Evolutionary conservation across 53 echinoderm and acorn worm genomes (phyloP).

Genomic region (Apostichopus leukothele): DNA sequence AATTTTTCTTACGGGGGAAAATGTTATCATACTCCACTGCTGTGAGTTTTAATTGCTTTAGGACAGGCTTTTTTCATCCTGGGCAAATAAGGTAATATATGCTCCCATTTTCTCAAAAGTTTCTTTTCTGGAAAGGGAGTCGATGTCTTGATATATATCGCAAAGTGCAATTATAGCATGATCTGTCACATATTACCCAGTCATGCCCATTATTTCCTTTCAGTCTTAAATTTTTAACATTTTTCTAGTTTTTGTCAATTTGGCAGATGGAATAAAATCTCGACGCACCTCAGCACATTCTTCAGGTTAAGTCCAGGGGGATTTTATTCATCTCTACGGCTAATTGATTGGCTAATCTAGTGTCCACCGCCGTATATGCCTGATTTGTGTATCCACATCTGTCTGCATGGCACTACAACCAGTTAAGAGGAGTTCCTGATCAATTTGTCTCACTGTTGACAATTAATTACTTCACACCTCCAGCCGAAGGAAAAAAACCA

Average conservation of each 20-base stretch:
- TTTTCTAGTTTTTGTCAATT: background rate
- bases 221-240: no score
- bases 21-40: no score
- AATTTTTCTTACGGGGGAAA: no score
- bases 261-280: background rate
- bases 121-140: no score
- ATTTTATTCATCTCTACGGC: background rate
- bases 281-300: no score
- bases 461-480: constrained; percentile 42
- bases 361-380: background rate
- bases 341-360: constrained; percentile 20
- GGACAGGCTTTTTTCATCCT: no score
- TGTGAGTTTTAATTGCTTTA: no score
- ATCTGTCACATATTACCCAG: background rate
- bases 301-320: background rate
- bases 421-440: background rate
- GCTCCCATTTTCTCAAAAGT: no score
- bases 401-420: background rate
- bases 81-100: no score
- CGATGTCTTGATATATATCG: background rate
- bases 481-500: background rate
- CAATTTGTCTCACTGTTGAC: constrained; percentile 22
- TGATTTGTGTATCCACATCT: background rate
- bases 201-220: background rate
- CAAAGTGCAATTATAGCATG: background rate